Base-by-base conservation (phyloP, 2,888 invertebrate genomes). In the Nymphalis c-album region DNA sequence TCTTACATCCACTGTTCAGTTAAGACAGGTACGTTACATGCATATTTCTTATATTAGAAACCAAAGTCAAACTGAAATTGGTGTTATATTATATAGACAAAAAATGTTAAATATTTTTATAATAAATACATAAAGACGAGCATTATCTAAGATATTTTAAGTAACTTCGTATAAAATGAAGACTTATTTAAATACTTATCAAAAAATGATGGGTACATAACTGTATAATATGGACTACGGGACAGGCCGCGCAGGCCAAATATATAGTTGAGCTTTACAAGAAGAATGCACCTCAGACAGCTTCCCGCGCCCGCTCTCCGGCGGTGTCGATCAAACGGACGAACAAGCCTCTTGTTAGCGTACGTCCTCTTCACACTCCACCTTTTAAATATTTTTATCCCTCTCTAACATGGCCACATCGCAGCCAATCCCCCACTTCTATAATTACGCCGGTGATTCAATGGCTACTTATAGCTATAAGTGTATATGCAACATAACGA, bases 1-100 rank as follows among this genome's bases (percentile, higher is more conserved):
- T 96, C 97, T 18, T 97, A 98, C 87, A 98, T 99, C 80, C 98
- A 99, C 91, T 98, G 98, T 91, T 98, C 98, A 70, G 98, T 98
- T 73, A 98, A 98, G 93, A 98, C 98, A 94, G 98, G 99, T 99
- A 93, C 90, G 93, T 71, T 66, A 50, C 4, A 18, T 55, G 61
- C 18, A 58, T 85, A 26, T 18, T 68, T 22, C 50, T 45, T 26
- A 10, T 50, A 10, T 50, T 8, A 50, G 50, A 18, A 8, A 10
- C 20, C 10, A 20, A 50, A 10, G n/a, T 48, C n/a, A 48, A 48
- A n/a, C 18, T 35, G 35, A 40, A 10, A 40, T 10, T 10, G 2
- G 35, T 40, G 6, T 31, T 31, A 26, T 26, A 26, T 0, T 26
- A 26, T 3, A 31, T 31, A 31, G 26, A 31, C 6, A 31, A 31